Base-by-base conservation (phyloP, 2,888 invertebrate genomes). In the Microplitis manilae region DNA sequence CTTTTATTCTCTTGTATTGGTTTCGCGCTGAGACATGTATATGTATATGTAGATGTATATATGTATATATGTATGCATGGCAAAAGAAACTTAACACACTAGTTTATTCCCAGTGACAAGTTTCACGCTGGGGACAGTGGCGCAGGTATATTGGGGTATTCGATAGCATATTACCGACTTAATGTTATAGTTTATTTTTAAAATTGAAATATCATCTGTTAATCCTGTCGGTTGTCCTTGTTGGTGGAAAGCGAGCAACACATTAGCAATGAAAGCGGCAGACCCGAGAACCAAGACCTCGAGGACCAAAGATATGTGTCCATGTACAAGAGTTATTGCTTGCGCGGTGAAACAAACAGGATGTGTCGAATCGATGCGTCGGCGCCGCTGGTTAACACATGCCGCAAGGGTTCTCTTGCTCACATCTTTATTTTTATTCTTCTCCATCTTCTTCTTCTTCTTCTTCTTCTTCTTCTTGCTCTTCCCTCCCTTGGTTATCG, bases 371-470 rank as follows among this genome's bases (percentile, higher is more conserved):
- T 83, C 81, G 82, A 79, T 76, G 79, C 80, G 83, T 80, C 81
- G 82, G 81, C 83, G 82, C 84, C 81, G 83, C 81, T 83, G 84
- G 81, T 84, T 82, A 84, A 84, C 84, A 82, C 83, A 82, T 82
- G 81, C 82, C 80, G 83, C 79, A 83, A 82, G 81, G 80, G 77
- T 68, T 71, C 78, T 81, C 75, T 68, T 79, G 68, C 69, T 39
- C 68, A 70, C 72, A 13, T 41, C 74, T 61, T 73, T 39, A 67
- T 64, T 71, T 70, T 74, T 73, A 64, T 62, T 15, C 61, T 30
- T 68, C 64, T 9, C 67, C 68, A 20, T 15, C 67, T 41, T 62
- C 20, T 76, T 68, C 64, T 9, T 69, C 68, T 38, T 15, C 67
- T 41, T 62, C 20, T 76, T 73, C 50, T 40, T 73, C 40, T 64